Evolutionary conservation across 2,888 invertebrate genomes (phyloP).

Genomic region (Dolichomitus sp.): DNA sequence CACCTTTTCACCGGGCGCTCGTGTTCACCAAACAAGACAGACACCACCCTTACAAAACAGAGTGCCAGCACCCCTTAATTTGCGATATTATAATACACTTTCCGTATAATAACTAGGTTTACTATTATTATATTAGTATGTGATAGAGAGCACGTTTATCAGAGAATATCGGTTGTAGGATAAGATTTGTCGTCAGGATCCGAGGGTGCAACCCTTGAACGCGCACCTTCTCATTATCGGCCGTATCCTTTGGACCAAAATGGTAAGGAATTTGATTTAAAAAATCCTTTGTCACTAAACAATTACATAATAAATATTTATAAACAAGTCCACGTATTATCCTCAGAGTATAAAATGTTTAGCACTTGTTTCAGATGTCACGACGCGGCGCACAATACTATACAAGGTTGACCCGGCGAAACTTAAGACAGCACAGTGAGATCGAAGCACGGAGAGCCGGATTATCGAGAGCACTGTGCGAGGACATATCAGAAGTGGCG

Average conservation of each 20-base stretch:
- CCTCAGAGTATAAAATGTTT: not conserved
- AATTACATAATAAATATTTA: slow-evolving; percentile 8
- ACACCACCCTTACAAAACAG: not conserved
- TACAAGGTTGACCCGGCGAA: not conserved
- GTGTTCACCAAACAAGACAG: slow-evolving; percentile 63
- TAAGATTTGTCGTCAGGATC: slow-evolving; percentile 43
- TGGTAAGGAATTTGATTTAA: not conserved
- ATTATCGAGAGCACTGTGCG: slow-evolving; percentile 48
- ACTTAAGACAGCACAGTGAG: slow-evolving; percentile 10
- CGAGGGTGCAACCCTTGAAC: slow-evolving; percentile 33
- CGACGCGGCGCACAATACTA: not conserved
- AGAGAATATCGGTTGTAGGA: not conserved
- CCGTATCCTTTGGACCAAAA: not conserved
- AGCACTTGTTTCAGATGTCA: not conserved
- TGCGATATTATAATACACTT: not conserved
- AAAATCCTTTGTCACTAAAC: slow-evolving; percentile 16
- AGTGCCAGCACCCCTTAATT: not conserved
- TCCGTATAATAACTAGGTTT: not conserved
- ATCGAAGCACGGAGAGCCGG: slow-evolving; percentile 23
- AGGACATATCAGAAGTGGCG: slow-evolving; percentile 37
- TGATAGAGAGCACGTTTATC: not conserved
- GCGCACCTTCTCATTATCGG: slow-evolving; percentile 50
- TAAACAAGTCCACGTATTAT: slow-evolving; percentile 5
- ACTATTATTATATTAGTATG: not conserved
- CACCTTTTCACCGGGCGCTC: slow-evolving; percentile 86